Percentiles rank a stretch among this genome's conserved stretches.
These are phyloP conservation scores for Theristicus caerulescens DNA, from an alignment of 2,113 vertebrate genomes.

Conservation along the genomic window DNA sequence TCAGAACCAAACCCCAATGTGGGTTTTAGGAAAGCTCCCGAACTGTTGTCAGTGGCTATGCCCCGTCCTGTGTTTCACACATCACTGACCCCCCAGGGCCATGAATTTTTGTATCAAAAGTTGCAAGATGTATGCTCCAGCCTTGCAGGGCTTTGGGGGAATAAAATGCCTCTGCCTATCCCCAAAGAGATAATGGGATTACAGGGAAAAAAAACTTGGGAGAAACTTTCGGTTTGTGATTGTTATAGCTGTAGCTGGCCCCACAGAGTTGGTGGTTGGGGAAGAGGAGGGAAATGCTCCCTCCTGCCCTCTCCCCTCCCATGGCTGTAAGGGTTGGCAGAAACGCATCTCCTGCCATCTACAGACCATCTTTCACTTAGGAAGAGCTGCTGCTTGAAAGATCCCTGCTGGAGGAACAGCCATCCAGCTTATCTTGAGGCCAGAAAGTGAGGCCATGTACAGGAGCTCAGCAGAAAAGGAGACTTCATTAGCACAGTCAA, in stretches of 20 bases:
- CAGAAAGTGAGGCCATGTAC: neutral
- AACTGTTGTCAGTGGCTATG: neutral
- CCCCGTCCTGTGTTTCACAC: neutral
- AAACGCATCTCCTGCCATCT: neutral
- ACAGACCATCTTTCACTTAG: neutral
- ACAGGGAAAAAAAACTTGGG: neutral
- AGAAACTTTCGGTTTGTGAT: neutral
- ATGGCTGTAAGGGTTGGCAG: fast-evolving
- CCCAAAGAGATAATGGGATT: neutral
- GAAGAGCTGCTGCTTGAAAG: neutral
- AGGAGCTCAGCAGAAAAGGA: neutral
- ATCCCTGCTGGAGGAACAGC: neutral
- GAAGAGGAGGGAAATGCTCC: neutral
- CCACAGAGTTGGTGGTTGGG: neutral
- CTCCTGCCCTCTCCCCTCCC: neutral
- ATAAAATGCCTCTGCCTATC: neutral
- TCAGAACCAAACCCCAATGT: neutral
- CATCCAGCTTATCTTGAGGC: neutral
- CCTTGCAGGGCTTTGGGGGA: neutral
- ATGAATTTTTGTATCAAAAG: neutral
- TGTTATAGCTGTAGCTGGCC: neutral
- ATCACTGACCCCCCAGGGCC: neutral
- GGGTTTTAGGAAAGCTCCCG: neutral
- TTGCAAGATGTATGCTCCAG: neutral
- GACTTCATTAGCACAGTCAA: neutral